Evolutionary conservation across 1,140 invertebrate species (phyloP).

Genomic region (Gryon sp.): DNA sequence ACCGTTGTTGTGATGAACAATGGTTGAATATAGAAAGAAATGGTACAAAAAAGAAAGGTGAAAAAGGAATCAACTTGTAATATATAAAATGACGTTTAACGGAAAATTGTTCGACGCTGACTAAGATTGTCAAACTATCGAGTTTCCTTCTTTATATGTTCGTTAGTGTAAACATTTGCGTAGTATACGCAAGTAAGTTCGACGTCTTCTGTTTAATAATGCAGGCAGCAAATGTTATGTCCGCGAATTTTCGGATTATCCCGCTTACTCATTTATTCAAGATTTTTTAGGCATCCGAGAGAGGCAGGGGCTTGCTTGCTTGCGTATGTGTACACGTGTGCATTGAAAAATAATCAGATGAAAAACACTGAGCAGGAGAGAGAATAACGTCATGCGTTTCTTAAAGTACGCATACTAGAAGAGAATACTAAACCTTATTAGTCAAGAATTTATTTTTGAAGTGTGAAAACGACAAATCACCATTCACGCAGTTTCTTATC

Average conservation of each 20-base stretch:
- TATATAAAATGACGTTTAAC: slow-evolving; percentile 33
- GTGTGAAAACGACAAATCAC: slow-evolving; percentile 2
- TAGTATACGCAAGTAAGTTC: slow-evolving; percentile 70
- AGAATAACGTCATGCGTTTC: slow-evolving; percentile 49
- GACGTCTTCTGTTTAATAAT: slow-evolving; percentile 67
- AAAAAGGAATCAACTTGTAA: too few species aligned
- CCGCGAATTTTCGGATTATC: slow-evolving; percentile 63
- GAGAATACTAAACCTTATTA: slow-evolving; percentile 49
- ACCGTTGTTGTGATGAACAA: background rate
- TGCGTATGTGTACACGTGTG: slow-evolving; percentile 44
- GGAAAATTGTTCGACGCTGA: slow-evolving; percentile 63
- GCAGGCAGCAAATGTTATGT: slow-evolving; percentile 69
- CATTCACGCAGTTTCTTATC: too few species aligned
- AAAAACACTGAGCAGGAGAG: slow-evolving; percentile 48
- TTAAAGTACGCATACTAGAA: slow-evolving; percentile 35
- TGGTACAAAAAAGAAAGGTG: background rate
- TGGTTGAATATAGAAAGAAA: slow-evolving; percentile 7
- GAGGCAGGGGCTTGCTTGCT: too few species aligned
- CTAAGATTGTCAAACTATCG: slow-evolving; percentile 77
- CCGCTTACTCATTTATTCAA: slow-evolving; percentile 49
- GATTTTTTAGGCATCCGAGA: slow-evolving; percentile 47
- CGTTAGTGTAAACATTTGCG: slow-evolving; percentile 77
- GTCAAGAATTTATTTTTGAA: slow-evolving; percentile 51
- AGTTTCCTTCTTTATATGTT: slow-evolving; percentile 77
- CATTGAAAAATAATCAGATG: slow-evolving; percentile 57